Conservation (phyloP, 2,113 vertebrate species). For the Gnathonemus longibarbis region DNA sequence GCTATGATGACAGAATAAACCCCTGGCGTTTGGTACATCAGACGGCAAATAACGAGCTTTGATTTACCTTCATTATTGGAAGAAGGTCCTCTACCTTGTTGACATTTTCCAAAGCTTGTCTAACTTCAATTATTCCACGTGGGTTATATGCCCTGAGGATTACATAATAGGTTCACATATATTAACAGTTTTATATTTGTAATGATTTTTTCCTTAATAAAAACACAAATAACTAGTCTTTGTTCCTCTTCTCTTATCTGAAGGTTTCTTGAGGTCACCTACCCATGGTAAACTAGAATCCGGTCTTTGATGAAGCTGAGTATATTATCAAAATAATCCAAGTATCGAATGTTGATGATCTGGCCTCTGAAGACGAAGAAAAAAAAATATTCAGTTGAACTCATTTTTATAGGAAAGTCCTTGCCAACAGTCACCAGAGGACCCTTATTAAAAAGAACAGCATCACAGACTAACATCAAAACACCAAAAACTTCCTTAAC, state of each 20-base stretch:
- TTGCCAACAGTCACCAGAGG: not conserved
- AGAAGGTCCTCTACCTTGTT: slow-evolving; percentile 94
- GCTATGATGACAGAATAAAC: not conserved
- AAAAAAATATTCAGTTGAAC: not conserved
- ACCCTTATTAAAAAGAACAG: not conserved
- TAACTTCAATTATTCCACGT: slow-evolving; percentile 79
- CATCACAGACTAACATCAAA: not conserved
- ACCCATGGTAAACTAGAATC: slow-evolving; percentile 95
- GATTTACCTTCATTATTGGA: slow-evolving; percentile 94
- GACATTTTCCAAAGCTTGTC: slow-evolving; percentile 88
- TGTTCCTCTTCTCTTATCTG: not conserved
- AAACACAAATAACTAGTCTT: not conserved
- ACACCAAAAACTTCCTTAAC: not conserved
- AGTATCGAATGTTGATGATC: slow-evolving; percentile 91
- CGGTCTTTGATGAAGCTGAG: slow-evolving; percentile 96
- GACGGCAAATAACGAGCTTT: not conserved
- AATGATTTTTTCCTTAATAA: not conserved
- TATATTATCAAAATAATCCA: slow-evolving; percentile 94
- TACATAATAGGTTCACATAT: not conserved
- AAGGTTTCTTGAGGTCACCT: slow-evolving; percentile 32
- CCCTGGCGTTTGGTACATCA: not conserved
- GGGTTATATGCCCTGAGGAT: slow-evolving; percentile 78
- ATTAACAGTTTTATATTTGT: not conserved
- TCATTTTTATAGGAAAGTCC: not conserved
- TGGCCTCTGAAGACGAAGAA: slow-evolving; percentile 71